Percentiles rank a stretch among this genome's conserved stretches.
These are phyloP conservation scores for Sebastes diploproa DNA, from an alignment of 2,797 vertebrate genomes.

Conservation along the genomic window DNA sequence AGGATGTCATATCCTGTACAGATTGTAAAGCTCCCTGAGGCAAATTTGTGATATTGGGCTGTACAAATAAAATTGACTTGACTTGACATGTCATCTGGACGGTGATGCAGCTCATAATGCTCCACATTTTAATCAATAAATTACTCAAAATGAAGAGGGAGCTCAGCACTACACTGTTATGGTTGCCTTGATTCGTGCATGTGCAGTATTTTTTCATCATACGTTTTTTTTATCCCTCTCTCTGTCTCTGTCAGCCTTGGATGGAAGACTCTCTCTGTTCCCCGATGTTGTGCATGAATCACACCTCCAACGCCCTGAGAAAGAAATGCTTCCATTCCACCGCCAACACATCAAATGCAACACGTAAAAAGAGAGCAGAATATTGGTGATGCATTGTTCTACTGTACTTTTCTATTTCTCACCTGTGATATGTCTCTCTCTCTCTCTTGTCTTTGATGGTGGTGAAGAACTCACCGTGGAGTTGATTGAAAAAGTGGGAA, in stretches of 20 bases:
- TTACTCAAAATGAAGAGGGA: background rate
- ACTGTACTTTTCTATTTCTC: background rate
- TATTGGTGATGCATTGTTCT: background rate
- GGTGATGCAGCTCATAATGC: background rate
- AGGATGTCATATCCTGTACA: too few relatives aligned
- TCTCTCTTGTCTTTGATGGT: background rate
- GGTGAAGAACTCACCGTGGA: slow-evolving; percentile 25
- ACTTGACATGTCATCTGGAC: background rate
- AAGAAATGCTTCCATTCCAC: slow-evolving; percentile 68
- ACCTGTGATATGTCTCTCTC: background rate
- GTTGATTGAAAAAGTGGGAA: slow-evolving; percentile 57
- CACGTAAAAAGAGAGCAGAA: slow-evolving; percentile 29
- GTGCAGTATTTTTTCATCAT: background rate
- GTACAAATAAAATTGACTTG: too few relatives aligned
- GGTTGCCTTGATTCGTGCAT: background rate
- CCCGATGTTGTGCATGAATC: slow-evolving; percentile 30
- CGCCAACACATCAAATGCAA: background rate
- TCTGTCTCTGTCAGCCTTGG: slow-evolving; percentile 63
- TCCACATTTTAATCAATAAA: background rate
- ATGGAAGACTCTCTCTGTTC: slow-evolving; percentile 64
- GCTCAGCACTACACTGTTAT: background rate
- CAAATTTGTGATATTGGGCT: too few relatives aligned
- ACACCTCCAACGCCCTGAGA: slow-evolving; percentile 27
- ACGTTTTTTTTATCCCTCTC: background rate
- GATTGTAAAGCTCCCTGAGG: too few relatives aligned